Percentiles rank a stretch among this genome's conserved stretches.
phyloP scores from a whole-genome alignment of 2,113 vertebrate species.

The Myrmecophaga tridactyla region DNA sequence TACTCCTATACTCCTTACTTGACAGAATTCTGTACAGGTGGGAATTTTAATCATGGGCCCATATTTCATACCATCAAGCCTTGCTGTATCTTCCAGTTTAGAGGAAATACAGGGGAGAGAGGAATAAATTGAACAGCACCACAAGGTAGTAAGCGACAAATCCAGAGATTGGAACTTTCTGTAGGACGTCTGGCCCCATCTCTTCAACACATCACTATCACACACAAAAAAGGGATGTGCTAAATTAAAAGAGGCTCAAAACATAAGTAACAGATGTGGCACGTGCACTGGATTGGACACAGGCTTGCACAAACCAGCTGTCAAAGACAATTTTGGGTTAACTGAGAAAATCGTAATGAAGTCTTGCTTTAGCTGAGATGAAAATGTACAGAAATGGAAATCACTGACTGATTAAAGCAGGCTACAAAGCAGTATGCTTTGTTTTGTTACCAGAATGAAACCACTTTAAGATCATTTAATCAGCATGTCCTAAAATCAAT shows the following conservation, averaged over 20 bases:
- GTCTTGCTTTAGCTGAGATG: neutral
- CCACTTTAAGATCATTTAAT: neutral
- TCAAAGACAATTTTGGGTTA: neutral
- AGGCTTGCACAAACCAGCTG: neutral
- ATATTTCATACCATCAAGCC: neutral
- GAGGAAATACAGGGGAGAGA: neutral
- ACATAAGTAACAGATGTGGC: rapidly evolving
- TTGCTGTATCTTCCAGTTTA: no score
- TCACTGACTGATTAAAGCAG: neutral
- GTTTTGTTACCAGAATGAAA: neutral
- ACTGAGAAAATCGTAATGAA: no score
- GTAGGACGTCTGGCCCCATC: rapidly evolving
- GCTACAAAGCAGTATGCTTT: neutral
- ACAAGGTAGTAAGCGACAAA: neutral
- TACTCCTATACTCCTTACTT: neutral
- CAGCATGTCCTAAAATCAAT: neutral
- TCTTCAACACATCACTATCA: neutral
- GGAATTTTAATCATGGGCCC: neutral
- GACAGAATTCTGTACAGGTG: neutral
- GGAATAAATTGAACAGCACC: rapidly evolving
- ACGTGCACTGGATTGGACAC: neutral
- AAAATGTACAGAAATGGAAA: neutral
- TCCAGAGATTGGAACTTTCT: neutral
- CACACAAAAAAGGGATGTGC: rapidly evolving
- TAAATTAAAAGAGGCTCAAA: neutral